Conservation (phyloP, 92 coral and sea anemone genomes). For the Phymanthus crucifer region DNA sequence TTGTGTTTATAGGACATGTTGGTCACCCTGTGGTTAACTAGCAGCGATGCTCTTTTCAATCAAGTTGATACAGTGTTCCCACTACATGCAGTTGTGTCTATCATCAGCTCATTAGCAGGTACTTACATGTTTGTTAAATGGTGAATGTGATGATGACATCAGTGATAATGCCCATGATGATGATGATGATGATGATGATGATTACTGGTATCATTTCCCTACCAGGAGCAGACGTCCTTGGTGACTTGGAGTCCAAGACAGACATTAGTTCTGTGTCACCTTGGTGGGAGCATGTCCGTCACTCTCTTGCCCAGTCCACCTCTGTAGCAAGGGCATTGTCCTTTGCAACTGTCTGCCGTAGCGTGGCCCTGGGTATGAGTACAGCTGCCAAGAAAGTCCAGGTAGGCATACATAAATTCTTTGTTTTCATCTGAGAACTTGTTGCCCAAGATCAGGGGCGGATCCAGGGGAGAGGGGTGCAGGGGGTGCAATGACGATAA, state of each 20-base stretch:
- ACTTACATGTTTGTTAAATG: not conserved
- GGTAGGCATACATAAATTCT: slow-evolving; percentile 33
- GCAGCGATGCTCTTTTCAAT: slow-evolving; percentile 30
- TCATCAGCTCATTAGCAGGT: slow-evolving; percentile 86
- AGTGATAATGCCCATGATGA: not conserved
- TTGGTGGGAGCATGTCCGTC: slow-evolving; percentile 95
- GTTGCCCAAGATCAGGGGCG: not conserved
- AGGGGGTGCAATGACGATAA: too few relatives aligned
- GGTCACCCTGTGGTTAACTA: slow-evolving; percentile 72
- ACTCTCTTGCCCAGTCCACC: slow-evolving; percentile 85
- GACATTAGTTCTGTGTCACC: slow-evolving; percentile 73
- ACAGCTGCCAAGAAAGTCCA: slow-evolving; percentile 91
- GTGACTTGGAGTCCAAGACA: slow-evolving; percentile 28
- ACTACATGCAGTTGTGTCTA: slow-evolving; percentile 71
- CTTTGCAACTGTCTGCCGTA: slow-evolving; percentile 85
- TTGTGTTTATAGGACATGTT: slow-evolving; percentile 64
- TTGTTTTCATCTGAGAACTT: not conserved
- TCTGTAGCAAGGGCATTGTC: slow-evolving; percentile 73
- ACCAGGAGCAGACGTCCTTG: slow-evolving; percentile 60
- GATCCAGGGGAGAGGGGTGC: too few relatives aligned
- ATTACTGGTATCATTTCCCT: not conserved
- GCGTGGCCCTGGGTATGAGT: slow-evolving; percentile 85
- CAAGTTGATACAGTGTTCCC: slow-evolving; percentile 44
- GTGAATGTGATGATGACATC: not conserved
- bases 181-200: not conserved